Percentiles rank a stretch among this genome's conserved stretches.
Conservation (phyloP, 2,888 invertebrate species). For the Apodemia hepburni region DNA sequence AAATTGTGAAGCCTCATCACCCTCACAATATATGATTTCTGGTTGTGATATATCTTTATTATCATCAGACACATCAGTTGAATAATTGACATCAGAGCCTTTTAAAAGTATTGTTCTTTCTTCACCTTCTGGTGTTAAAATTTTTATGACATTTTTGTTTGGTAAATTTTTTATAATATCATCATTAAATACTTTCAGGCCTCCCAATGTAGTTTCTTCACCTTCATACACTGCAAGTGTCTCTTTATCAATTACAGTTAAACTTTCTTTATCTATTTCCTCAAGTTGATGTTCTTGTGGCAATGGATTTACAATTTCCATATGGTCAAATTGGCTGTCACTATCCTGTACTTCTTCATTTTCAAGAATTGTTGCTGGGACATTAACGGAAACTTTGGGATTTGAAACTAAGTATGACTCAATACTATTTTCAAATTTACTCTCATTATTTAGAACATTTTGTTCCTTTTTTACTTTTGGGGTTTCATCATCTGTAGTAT, state of each 20-base stretch:
- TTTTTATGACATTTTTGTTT: slow-evolving; percentile 57
- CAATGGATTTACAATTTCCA: slow-evolving; percentile 45
- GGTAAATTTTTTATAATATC: slow-evolving; percentile 36
- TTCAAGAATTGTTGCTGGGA: slow-evolving; percentile 69
- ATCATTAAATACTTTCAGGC: slow-evolving; percentile 26
- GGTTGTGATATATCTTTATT: slow-evolving; percentile 51
- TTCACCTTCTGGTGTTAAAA: slow-evolving; percentile 49
- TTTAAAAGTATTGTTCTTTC: slow-evolving; percentile 62
- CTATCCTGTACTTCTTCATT: slow-evolving; percentile 63
- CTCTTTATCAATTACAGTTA: slow-evolving; percentile 13
- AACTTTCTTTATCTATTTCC: slow-evolving; percentile 25
- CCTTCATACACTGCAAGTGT: slow-evolving; percentile 27
- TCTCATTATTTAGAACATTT: slow-evolving; percentile 13
- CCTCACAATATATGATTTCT: slow-evolving; percentile 68
- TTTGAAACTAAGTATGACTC: slow-evolving; percentile 60
- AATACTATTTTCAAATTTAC: slow-evolving; percentile 50
- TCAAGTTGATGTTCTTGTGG: slow-evolving; percentile 39
- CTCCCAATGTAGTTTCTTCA: slow-evolving; percentile 31
- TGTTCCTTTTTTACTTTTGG: background rate
- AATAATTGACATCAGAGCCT: slow-evolving; percentile 52
- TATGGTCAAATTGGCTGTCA: slow-evolving; percentile 42
- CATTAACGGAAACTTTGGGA: slow-evolving; percentile 55
- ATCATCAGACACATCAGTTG: slow-evolving; percentile 50
- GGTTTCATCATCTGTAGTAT: background rate
- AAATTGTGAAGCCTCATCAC: slow-evolving; percentile 63